Evolutionary conservation across 2,888 invertebrate genomes (phyloP), one percentile per base, ranked within the genome.

Genomic region (Anorthoa munda): DNA sequence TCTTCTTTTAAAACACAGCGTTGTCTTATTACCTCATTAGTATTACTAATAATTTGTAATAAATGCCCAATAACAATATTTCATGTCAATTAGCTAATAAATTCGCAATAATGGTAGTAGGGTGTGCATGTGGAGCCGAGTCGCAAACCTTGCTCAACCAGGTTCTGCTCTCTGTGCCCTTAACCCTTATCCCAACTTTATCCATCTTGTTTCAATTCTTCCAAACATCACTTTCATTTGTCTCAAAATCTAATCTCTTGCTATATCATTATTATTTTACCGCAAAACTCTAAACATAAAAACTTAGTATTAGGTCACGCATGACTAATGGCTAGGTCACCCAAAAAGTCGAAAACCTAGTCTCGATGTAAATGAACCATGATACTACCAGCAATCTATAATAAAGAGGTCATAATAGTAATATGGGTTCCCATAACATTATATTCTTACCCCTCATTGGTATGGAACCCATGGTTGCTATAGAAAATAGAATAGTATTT

Each of bases 311-410:
- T 72, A 59, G 26, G 50, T 51, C 56, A 72, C 13, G 55, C 2
- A 26, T 18, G 17, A 64, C 21, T 51, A 46, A 64, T 46, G 5
- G 2, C 55, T 75, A 75, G 48, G 46, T 53, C 48, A 50, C 26
- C 23, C 9, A 17, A 68, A 68, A 73, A 51, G 51, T 48, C 21
- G 23, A 17, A 56, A 58, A 51, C 11, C 13, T 39, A 26, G 17
- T 79, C 58, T 63, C 53, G 12, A 66, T 74, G 58, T 51, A 66
- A 75, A 79, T 79, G 68, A 79, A 51, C 46, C 45, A 26, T 12
- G 0, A 31, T 51, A 56, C n/a, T 21, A 48, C 46, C 21, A 3
- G 13, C 15, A 1, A 39, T 13, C 21, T 9, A 26, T 31, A 31
- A 67, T 75, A 61, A 75, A 67, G 64, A n/a, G 15, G 17, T 56